Evolutionary conservation across 2,113 vertebrate genomes (phyloP).

Genomic region (Zapus hudsonius): DNA sequence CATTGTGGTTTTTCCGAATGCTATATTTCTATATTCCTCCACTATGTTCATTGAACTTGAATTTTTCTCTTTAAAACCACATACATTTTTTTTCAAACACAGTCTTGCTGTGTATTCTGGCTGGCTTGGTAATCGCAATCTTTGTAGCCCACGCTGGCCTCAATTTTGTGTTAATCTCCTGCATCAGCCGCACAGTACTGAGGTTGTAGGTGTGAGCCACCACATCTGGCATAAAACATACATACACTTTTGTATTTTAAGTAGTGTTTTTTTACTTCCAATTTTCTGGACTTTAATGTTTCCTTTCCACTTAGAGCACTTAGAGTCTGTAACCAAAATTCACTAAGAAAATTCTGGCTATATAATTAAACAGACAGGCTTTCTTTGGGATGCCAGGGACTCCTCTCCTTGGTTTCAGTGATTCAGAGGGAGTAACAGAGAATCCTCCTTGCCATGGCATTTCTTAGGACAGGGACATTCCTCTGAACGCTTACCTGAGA

Average conservation of each 20-base stretch:
- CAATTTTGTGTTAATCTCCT: not conserved
- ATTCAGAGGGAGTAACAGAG: not conserved
- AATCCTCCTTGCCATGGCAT: not conserved
- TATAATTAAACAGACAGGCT: not conserved
- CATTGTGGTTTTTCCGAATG: not conserved
- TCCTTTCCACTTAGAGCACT: not conserved
- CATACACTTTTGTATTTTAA: not conserved
- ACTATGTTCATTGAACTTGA: not conserved
- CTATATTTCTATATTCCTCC: not conserved
- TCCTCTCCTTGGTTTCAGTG: not conserved
- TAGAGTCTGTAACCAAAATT: too few species aligned
- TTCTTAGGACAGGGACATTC: not conserved
- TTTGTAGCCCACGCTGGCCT: not conserved
- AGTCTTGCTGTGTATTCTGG: not conserved
- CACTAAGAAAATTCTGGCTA: not conserved
- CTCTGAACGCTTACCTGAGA: not conserved
- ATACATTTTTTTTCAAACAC: not conserved
- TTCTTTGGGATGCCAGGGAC: not conserved
- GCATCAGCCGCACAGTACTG: not conserved
- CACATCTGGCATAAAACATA: not conserved
- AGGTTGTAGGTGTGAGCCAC: not conserved
- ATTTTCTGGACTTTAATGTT: not conserved
- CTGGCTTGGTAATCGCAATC: not conserved
- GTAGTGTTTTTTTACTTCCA: not conserved
- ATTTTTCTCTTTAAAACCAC: not conserved